A percentile compares a stretch with the other conserved stretches of the same genome.
These are phyloP conservation scores for Drosophila repletoides DNA, from an alignment of 1,140 invertebrate genomes.

Conservation along the genomic window DNA sequence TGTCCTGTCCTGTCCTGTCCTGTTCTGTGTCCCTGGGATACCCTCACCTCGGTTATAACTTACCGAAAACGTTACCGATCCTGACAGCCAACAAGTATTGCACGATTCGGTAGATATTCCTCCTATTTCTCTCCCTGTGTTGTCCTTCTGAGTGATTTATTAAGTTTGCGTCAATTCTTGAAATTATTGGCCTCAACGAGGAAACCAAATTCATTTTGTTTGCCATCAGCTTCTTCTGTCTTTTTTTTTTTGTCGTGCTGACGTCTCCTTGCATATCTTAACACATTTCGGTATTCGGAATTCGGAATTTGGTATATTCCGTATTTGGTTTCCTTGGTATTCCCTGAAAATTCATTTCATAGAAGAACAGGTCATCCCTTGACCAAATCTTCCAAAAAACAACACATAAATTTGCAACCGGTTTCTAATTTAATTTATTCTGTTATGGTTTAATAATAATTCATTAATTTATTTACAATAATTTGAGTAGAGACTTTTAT, in stretches of 20 bases:
- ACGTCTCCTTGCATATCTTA: conserved; percentile 73
- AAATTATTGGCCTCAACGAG: conserved; percentile 66
- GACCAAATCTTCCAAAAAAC: not conserved
- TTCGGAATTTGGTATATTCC: conserved; percentile 27
- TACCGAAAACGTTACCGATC: conserved; percentile 63
- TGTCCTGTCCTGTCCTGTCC: not conserved
- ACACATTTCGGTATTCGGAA: conserved; percentile 73
- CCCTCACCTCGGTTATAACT: too few species aligned
- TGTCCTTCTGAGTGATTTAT: conserved; percentile 74
- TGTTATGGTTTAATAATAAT: too few species aligned
- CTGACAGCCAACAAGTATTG: conserved; percentile 78
- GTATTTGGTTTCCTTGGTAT: not conserved
- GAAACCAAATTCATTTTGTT: conserved; percentile 32
- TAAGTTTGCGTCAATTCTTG: conserved; percentile 74
- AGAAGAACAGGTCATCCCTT: conserved; percentile 25
- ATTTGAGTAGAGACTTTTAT: too few species aligned
- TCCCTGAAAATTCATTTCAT: conserved; percentile 30
- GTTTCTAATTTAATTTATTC: too few species aligned
- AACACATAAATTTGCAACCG: too few species aligned
- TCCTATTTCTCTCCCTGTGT: conserved; percentile 16
- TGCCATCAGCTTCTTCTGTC: conserved; percentile 9
- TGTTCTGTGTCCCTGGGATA: not conserved
- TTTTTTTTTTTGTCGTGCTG: conserved; percentile 49
- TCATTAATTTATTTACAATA: too few species aligned
- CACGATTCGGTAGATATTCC: too few species aligned